Conservation (phyloP, 2,888 invertebrate species). For the Caenorhabditis panamensis region DNA sequence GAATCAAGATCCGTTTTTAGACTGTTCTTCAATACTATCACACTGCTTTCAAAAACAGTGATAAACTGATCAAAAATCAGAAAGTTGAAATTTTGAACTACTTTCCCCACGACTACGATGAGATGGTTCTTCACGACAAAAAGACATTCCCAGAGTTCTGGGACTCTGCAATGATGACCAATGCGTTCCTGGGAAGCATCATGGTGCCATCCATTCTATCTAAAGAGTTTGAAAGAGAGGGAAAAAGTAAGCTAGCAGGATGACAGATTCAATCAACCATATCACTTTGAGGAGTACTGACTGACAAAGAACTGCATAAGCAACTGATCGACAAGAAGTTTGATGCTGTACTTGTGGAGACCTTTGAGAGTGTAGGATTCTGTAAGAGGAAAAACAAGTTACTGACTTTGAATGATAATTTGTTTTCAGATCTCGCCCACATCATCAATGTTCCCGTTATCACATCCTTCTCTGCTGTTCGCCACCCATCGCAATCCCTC, state of each 20-base stretch:
- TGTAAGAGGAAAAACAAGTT: constrained; percentile 15
- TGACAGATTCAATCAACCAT: not conserved
- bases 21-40: constrained; percentile 41
- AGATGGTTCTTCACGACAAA: constrained; percentile 11
- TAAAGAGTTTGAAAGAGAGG: constrained; percentile 16
- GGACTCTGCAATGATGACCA: constrained; percentile 27
- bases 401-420: not conserved
- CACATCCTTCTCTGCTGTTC: constrained; percentile 18
- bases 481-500: constrained; percentile 12
- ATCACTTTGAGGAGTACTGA: constrained; percentile 18
- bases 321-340: constrained; percentile 24
- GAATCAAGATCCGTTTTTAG: constrained; percentile 10
- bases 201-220: constrained; percentile 22
- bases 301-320: constrained; percentile 14
- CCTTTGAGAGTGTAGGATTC: constrained; percentile 30
- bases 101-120: constrained; percentile 37
- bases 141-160: constrained; percentile 46
- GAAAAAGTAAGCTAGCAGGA: not conserved
- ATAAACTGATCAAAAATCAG: constrained; percentile 29
- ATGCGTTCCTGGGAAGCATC: constrained; percentile 15
- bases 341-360: constrained; percentile 29
- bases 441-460: constrained; percentile 7
- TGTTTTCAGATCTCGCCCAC: constrained; percentile 26
- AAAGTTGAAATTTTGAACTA: constrained; percentile 38
- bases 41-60: constrained; percentile 26